A percentile compares a stretch with the other conserved stretches of the same genome.
Evolutionary conservation across 2,888 invertebrate genomes (phyloP).

Genomic region (Brachyopa scutellaris): DNA sequence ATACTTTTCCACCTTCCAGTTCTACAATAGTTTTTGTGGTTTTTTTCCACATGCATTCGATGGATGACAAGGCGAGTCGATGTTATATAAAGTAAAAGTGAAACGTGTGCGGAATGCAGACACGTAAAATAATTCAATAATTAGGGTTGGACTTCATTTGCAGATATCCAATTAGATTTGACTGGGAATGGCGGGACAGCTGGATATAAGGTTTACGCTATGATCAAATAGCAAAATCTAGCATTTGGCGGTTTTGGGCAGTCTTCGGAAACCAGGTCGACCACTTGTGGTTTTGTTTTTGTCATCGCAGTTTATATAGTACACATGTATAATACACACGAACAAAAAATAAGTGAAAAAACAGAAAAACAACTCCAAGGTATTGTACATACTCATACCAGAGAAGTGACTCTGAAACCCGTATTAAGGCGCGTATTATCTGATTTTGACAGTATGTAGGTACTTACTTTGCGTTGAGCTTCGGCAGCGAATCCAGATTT

Average conservation of each 20-base stretch:
- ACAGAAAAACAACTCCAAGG: constrained; percentile 26
- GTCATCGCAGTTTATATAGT: constrained; percentile 30
- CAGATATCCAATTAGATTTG: constrained; percentile 50
- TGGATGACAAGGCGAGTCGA: not conserved
- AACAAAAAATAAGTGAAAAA: not conserved
- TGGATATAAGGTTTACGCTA: constrained; percentile 1
- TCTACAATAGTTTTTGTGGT: not conserved
- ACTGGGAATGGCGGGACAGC: constrained; percentile 9
- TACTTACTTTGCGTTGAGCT: constrained; percentile 95
- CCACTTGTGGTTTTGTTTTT: constrained; percentile 68
- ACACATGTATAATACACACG: not conserved
- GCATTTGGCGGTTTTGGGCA: constrained; percentile 49
- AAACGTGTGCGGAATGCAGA: constrained; percentile 45
- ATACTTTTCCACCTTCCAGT: constrained; percentile 3
- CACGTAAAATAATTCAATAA: constrained; percentile 40
- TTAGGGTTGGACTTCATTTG: constrained; percentile 9
- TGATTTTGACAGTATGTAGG: too few relatives aligned
- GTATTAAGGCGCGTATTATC: too few relatives aligned
- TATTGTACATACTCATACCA: constrained; percentile 20
- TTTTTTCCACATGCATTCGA: not conserved
- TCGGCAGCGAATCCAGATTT: constrained; percentile 95
- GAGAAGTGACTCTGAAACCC: constrained; percentile 32
- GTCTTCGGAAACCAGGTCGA: constrained; percentile 67
- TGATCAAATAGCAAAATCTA: constrained; percentile 14
- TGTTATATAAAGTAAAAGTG: constrained; percentile 35